phyloP scores from a whole-genome alignment of 92 coral and sea anemone species.

The Galaxea fascicularis region DNA sequence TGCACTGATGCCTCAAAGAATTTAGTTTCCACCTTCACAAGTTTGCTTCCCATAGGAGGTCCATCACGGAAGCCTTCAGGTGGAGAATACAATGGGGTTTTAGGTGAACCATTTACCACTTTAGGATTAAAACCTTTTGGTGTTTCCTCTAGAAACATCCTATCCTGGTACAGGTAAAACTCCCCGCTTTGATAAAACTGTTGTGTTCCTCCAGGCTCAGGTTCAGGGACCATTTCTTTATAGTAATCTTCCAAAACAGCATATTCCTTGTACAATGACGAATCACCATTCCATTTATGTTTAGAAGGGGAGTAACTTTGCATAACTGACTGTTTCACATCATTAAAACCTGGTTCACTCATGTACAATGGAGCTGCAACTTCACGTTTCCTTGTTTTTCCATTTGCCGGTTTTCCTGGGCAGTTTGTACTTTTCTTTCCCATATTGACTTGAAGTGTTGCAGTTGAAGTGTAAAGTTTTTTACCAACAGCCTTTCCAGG shows the following conservation, averaged over 20 bases:
- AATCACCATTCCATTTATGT: not conserved
- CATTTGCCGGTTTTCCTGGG: conserved; percentile 2
- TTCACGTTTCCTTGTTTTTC: not conserved
- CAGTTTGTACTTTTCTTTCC: not conserved
- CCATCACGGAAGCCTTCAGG: conserved; percentile 7
- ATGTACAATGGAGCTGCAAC: not conserved
- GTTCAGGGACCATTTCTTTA: conserved; percentile 49
- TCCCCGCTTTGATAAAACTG: not conserved
- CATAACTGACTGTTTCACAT: not conserved
- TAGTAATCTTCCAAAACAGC: conserved; percentile 27
- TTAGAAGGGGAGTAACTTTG: not conserved
- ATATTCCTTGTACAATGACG: conserved; percentile 1
- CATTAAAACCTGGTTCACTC: conserved; percentile 19
- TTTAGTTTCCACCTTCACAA: conserved; percentile 43
- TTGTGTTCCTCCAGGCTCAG: conserved; percentile 39
- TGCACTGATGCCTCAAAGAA: conserved; percentile 26
- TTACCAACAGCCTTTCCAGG: not conserved
- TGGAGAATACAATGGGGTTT: conserved; percentile 17
- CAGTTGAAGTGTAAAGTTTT: conserved; percentile 29
- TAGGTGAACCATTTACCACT: not conserved
- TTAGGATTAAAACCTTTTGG: not conserved
- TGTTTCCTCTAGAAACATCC: conserved; percentile 20
- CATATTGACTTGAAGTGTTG: conserved; percentile 31
- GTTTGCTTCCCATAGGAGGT: not conserved
- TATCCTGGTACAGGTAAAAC: not conserved